A percentile compares a stretch with the other conserved stretches of the same genome.
Conservation (phyloP, 2,888 invertebrate genomes). For the Leptopilina myrica region DNA sequence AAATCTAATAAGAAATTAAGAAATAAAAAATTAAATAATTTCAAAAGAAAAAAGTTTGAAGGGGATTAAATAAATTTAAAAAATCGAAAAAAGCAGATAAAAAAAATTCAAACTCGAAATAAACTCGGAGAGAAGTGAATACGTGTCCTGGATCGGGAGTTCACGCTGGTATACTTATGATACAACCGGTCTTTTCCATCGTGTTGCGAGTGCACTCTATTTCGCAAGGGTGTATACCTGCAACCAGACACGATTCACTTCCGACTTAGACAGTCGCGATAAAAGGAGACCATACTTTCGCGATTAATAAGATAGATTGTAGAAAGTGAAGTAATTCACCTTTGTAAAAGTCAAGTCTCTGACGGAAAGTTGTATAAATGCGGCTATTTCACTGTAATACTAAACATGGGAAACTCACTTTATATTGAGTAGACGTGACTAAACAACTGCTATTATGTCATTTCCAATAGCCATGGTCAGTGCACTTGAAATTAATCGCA, state of each 20-base stretch:
- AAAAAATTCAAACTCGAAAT: too few species aligned
- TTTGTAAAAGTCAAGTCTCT: conserved; percentile 53
- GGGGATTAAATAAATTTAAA: too few species aligned
- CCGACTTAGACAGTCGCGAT: conserved; percentile 67
- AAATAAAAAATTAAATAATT: too few species aligned
- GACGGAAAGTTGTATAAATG: conserved; percentile 19
- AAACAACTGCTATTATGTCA: conserved; percentile 25
- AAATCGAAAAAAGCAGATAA: too few species aligned
- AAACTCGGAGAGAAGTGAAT: neutral
- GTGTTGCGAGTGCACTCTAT: conserved; percentile 43
- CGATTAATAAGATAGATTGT: conserved; percentile 72
- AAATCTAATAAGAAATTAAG: too few species aligned
- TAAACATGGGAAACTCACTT: conserved; percentile 14
- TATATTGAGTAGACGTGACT: neutral
- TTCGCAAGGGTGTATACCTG: conserved; percentile 49
- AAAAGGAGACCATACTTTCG: conserved; percentile 62
- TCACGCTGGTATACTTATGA: neutral
- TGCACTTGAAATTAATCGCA: conserved; percentile 29
- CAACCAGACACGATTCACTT: conserved; percentile 62
- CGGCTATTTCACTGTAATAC: neutral
- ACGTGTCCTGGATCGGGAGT: neutral
- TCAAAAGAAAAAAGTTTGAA: too few species aligned
- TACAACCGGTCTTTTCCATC: conserved; percentile 54
- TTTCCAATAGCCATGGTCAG: conserved; percentile 22
- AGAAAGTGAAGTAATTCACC: conserved; percentile 68